A percentile compares a stretch with the other conserved stretches of the same genome.
phyloP scores from a whole-genome alignment of 1,140 invertebrate species.

The Brachionus manjavacas region DNA sequence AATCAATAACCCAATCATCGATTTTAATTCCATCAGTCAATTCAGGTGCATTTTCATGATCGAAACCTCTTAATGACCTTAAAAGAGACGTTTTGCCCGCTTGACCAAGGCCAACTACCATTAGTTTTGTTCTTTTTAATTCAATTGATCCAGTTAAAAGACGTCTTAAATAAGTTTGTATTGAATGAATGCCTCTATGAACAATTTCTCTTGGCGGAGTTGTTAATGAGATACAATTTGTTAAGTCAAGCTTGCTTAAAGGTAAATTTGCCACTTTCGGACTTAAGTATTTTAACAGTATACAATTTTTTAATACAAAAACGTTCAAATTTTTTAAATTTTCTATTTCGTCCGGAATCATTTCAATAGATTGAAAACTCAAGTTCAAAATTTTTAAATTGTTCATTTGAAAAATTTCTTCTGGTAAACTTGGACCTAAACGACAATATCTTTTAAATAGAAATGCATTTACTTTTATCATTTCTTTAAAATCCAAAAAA shows the following conservation, averaged over 20 bases:
- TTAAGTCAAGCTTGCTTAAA: slow-evolving; percentile 47
- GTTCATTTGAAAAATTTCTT: not conserved
- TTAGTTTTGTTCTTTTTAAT: slow-evolving; percentile 54
- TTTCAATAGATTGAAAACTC: slow-evolving; percentile 46
- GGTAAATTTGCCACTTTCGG: slow-evolving; percentile 47
- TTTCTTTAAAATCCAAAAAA: not conserved
- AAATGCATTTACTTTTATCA: slow-evolving; percentile 2
- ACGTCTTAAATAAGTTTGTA: slow-evolving; percentile 50
- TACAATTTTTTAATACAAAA: slow-evolving; percentile 23
- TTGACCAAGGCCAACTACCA: slow-evolving; percentile 55
- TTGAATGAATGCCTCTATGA: slow-evolving; percentile 48
- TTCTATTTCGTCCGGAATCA: slow-evolving; percentile 38
- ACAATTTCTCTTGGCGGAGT: slow-evolving; percentile 54
- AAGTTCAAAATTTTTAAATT: slow-evolving; percentile 16
- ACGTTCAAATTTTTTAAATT: slow-evolving; percentile 11
- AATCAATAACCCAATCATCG: slow-evolving; percentile 48
- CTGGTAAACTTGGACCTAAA: not conserved
- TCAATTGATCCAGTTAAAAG: slow-evolving; percentile 48
- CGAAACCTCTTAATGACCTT: not conserved
- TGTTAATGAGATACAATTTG: slow-evolving; percentile 49
- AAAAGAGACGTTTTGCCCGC: slow-evolving; percentile 56
- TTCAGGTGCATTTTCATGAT: slow-evolving; percentile 43
- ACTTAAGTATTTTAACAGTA: slow-evolving; percentile 44
- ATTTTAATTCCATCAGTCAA: slow-evolving; percentile 55
- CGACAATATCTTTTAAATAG: slow-evolving; percentile 15